Base-by-base conservation (phyloP, 2,888 invertebrate species). In the Anoncus sp. region DNA sequence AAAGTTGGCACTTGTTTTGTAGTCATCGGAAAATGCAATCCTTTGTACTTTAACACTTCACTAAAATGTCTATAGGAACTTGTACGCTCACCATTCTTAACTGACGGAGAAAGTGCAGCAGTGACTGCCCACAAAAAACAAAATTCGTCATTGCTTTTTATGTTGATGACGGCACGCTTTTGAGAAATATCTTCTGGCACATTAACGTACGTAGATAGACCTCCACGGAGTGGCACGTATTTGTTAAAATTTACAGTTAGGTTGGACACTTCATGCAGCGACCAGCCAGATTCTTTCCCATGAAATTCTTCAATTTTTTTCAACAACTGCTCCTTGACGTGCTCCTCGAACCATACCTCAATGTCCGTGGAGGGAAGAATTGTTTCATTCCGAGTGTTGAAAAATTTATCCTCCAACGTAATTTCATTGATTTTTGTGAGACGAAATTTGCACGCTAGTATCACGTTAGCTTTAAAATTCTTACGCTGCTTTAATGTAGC, bases 271-370 rank as follows among this genome's bases (percentile, higher is more conserved):
- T 84, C 78, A n/a, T 22, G n/a, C 49, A 84, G 67, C 16, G 70
- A 53, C 83, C 83, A 85, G 2, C 82, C 82, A 3, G 80, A 83
- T 65, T 83, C 83, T 18, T 31, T 75, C 31, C 83, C 79, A 55
- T 83, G 77, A 71, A 84, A 82, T 38, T 84, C 81, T 72, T 82
- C 81, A 27, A 83, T 63, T 75, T 83, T 79, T 18, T 49, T 47
- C 31, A 81, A 76, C 20, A 81, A 31, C 27, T 51, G 59, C 18
- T 75, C 40, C 22, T 27, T 51, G 24, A 82, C 62, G 27, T 79
- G 51, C 10, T 81, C 72, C 5, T 77, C 16, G 65, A 80, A 82
- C 78, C 76, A 83, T n/a, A 77, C 53, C 6, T 79, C n/a, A 7
- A 83, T 40, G 55, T 84, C 72, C 53, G 82, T 83, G 45, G 73